Evolutionary conservation across 2,113 vertebrate genomes (phyloP).

Genomic region (Sander lucioperca): DNA sequence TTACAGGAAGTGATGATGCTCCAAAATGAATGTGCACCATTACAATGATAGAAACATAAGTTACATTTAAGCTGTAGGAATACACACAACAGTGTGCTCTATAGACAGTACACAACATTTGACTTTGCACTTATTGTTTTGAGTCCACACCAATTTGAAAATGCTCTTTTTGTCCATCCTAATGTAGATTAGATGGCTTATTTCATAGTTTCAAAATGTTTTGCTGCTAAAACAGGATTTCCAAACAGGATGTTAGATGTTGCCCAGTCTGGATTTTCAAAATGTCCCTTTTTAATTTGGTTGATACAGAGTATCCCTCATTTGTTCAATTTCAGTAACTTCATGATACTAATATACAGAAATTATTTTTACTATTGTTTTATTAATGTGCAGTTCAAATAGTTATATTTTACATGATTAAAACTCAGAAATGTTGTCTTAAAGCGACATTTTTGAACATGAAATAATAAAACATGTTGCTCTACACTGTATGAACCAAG

Average conservation of each 20-base stretch:
- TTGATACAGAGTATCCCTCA: background rate
- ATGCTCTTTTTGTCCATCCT: constrained; percentile 41
- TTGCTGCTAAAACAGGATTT: constrained; percentile 86
- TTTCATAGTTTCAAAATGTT: constrained; percentile 87
- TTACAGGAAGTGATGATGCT: constrained; percentile 21
- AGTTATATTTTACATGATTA: background rate
- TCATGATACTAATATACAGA: background rate
- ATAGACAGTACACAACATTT: constrained; percentile 40
- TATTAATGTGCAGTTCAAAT: constrained; percentile 6
- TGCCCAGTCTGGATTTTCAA: constrained; percentile 65
- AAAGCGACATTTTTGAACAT: constrained; percentile 2
- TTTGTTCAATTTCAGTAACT: background rate
- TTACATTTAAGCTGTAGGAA: constrained; percentile 37
- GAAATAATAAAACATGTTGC: background rate
- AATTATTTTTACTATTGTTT: background rate
- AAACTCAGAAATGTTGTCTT: background rate
- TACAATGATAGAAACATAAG: background rate
- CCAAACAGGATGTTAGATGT: constrained; percentile 69
- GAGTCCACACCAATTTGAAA: constrained; percentile 54
- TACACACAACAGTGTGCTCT: constrained; percentile 8
- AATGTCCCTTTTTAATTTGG: constrained; percentile 47
- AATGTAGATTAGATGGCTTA: constrained; percentile 62
- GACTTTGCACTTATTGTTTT: constrained; percentile 74
- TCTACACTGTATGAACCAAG: constrained; percentile 46
- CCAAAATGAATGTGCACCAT: constrained; percentile 26